These are phyloP conservation scores for Rhopalosiphum nymphaeae DNA, from an alignment of 2,888 invertebrate genomes.

Conservation along the genomic window DNA sequence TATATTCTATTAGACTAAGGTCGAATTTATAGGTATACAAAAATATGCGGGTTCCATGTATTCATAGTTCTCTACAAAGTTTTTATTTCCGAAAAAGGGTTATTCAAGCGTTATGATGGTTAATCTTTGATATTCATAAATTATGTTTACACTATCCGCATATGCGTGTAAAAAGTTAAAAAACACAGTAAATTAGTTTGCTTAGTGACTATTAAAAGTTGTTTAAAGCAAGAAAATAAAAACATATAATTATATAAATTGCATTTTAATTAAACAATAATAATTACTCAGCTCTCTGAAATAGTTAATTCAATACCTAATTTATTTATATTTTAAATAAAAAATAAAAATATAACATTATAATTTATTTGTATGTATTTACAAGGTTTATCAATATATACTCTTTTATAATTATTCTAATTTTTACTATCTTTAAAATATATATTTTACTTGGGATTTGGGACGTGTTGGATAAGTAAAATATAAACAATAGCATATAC, in stretches of 20 bases:
- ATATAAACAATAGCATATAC: neutral
- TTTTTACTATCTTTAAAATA: neutral
- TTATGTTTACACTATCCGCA: slow-evolving; percentile 40
- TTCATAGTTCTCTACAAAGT: neutral
- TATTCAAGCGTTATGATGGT: slow-evolving; percentile 32
- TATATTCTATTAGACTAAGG: neutral
- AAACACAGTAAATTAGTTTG: slow-evolving; percentile 30
- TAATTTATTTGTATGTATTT: neutral
- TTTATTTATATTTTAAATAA: neutral
- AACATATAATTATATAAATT: neutral
- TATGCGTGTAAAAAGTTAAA: slow-evolving; percentile 36
- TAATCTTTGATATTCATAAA: slow-evolving; percentile 46
- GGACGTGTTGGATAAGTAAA: neutral
- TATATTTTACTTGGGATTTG: neutral
- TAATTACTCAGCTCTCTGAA: neutral
- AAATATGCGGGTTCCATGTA: slow-evolving; percentile 35
- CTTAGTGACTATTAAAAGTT: slow-evolving; percentile 22
- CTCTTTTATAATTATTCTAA: neutral
- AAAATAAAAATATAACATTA: neutral
- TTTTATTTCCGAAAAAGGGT: slow-evolving; percentile 29
- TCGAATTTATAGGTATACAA: slow-evolving; percentile 15
- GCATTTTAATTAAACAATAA: neutral
- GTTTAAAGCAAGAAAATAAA: neutral
- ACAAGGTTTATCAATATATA: neutral
- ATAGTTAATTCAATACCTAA: neutral